phyloP scores from a whole-genome alignment of 2,113 vertebrate species.

The Naja naja region DNA sequence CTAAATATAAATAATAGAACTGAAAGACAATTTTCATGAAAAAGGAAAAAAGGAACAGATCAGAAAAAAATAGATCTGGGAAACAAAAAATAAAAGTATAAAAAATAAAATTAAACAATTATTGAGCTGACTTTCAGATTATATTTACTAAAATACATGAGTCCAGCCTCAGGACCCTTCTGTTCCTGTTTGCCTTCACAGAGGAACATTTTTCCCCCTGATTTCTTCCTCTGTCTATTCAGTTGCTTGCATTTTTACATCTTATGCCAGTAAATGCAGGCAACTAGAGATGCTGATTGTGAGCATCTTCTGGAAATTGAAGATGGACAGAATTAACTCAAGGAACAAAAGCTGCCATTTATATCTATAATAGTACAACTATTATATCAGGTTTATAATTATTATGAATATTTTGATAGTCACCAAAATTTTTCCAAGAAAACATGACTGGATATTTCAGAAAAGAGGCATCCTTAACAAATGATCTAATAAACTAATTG shows the following conservation, averaged over 20 bases:
- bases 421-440: slow-evolving; percentile 55
- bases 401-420: slow-evolving; percentile 2
- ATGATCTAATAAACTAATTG: slow-evolving; percentile 34
- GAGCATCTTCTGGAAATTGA: slow-evolving; percentile 46
- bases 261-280: slow-evolving; percentile 39
- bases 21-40: neutral
- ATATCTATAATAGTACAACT: neutral
- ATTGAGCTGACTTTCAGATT: neutral
- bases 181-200: slow-evolving; percentile 15
- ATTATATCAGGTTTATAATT: neutral
- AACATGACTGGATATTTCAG: slow-evolving; percentile 53
- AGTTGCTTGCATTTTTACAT: slow-evolving; percentile 51
- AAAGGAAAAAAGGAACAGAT: neutral
- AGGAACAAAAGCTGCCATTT: slow-evolving; percentile 45
- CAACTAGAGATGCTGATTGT: slow-evolving; percentile 46
- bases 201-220: slow-evolving; percentile 30
- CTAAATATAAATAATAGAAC: neutral
- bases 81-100: neutral
- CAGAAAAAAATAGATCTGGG: neutral
- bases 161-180: neutral
- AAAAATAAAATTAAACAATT: neutral
- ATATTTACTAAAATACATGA: neutral
- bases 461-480: slow-evolving; percentile 21
- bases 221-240: slow-evolving; percentile 29
- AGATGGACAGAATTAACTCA: slow-evolving; percentile 41